Evolutionary conservation across 2,888 invertebrate genomes (phyloP), one percentile per base, ranked within the genome.

Genomic region (Agrotis exclamationis): DNA sequence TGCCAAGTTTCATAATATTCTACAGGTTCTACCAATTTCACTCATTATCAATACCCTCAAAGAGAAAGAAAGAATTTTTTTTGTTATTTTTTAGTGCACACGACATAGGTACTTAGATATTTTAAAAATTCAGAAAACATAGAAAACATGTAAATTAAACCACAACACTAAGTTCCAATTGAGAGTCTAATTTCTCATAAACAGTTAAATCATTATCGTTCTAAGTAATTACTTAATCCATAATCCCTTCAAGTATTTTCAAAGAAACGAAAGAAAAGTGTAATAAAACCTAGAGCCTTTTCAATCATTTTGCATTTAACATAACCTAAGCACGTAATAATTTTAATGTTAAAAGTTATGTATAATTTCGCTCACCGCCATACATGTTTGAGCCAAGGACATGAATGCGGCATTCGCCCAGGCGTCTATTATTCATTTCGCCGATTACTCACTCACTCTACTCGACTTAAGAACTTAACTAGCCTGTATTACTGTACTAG

Each of bases 381-480:
- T 58, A 45, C 54, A 28, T 45, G 56, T 44, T 50, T 64, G 48
- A 39, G 33, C 53, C 78, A 79, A 79, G 83, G 79, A 64, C 83
- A 56, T 18, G 28, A 63, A 83, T 80, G 69, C 75, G 74, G 74
- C 56, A 74, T 83, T 71, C 13, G 53, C 82, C 59, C 28, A 44
- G 28, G 44, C 60, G 24, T 69, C 48, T 60, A 71, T 71, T 71
- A 82, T 78, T 82, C 57, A 82, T 65, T 82, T 45, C 24, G 7
- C 33, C 51, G 33, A 71, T 82, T 78, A 79, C 72, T 82, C 83
- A 72, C 44, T 82, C 79, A 72, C 44, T 68, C 28, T 47, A 39
- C 60, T 65, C 45, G 58, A 64, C 74, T 51, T 69, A 72, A 79
- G 79, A 79, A 82, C 58, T 72, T 57, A 64, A 82, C 65, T 82